Conservation (phyloP, 2,113 vertebrate genomes). For the Hoplias malabaricus region DNA sequence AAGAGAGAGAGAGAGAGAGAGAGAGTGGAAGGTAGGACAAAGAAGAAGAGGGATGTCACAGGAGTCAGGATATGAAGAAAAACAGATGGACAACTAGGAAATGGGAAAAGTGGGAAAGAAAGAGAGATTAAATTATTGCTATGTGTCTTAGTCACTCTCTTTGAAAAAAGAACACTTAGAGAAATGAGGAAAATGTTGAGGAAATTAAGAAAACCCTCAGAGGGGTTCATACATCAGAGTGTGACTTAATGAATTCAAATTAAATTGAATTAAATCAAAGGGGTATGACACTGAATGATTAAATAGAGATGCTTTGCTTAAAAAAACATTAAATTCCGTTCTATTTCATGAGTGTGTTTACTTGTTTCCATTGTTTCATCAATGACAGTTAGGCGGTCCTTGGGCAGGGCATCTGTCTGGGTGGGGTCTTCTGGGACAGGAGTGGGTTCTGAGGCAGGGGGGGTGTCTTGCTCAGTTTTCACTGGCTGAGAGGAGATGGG, state of each 20-base stretch:
- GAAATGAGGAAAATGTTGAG: background rate
- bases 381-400: constrained; percentile 64
- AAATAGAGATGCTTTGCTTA: background rate
- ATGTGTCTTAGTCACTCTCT: background rate
- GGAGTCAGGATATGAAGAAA: constrained; percentile 1
- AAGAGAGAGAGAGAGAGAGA: background rate
- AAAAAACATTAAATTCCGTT: background rate
- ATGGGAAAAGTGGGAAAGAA: background rate
- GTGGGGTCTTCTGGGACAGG: background rate
- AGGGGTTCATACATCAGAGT: background rate
- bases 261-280: background rate
- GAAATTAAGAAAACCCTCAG: too few relatives aligned
- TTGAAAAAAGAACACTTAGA: background rate
- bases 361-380: constrained; percentile 62
- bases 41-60: background rate
- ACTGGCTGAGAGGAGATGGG: constrained; percentile 55
- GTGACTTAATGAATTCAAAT: background rate
- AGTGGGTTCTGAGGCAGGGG: background rate
- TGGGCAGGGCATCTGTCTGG: constrained; percentile 33
- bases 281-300: too few relatives aligned
- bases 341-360: constrained; percentile 46
- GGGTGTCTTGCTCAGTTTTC: constrained; percentile 30
- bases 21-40: background rate
- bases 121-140: constrained; percentile 20
- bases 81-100: background rate